Evolutionary conservation across 2,888 invertebrate species (phyloP), one percentile per base, ranked within the genome.

Genomic region (Plusia festucae): DNA sequence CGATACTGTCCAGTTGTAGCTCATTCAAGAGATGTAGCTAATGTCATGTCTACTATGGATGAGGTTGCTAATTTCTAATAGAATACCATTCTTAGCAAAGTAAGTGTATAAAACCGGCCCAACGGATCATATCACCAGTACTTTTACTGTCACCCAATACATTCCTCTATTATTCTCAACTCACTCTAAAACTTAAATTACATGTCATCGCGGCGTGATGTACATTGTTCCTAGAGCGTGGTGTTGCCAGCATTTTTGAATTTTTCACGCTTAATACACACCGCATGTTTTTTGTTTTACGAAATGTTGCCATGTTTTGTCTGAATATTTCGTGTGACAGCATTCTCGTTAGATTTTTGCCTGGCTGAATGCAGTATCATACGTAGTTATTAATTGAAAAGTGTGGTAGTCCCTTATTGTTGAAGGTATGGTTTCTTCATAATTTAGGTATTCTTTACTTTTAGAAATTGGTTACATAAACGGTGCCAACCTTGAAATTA

Each of bases 131-230:
- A 44, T 24, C 34, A 20, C 27, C 34, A 24, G 46, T 59, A 51
- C 40, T 11, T 68, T 72, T 40, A 13, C 15, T 51, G 49, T 65
- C 68, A 66, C 68, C 71, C 64, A 32, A 78, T 78, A 65, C 68
- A 70, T 73, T 74, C 53, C 20, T 58, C 65, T 59, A 73, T 78
- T 81, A 73, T 78, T 60, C 57, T 60, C 73, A 61, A 68, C 61
- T 72, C 78, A 27, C 53, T 40, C 59, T 49, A 87, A 83, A 89
- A 85, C 87, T 88, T 82, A 87, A 89, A 90, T 90, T 88, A 88
- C 88, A 88, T 74, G 89, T 88, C 89, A 89, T 70, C 70, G 73
- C 73, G 76, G 81, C 78, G 76, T 86, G 81, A 88, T 85, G 85
- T 73, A 81, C 81, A 89, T 90, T 90, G 87, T 90, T 85, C 79